Evolutionary conservation across 2,888 invertebrate genomes (phyloP), one percentile per base, ranked within the genome.

Genomic region (Drosophila quasianomalipes): DNA sequence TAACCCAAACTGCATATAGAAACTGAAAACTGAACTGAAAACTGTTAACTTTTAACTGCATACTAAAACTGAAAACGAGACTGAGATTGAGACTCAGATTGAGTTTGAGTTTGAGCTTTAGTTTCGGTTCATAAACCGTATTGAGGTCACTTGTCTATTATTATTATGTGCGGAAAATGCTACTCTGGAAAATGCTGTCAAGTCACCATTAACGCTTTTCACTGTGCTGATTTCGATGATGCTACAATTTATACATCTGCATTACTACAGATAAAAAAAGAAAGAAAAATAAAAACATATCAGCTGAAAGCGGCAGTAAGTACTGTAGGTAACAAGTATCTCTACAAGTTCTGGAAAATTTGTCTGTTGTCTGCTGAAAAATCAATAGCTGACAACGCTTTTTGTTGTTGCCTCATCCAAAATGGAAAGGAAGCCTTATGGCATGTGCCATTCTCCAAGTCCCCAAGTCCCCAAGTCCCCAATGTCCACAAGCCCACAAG

Each of bases 101-200:
- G 33, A 53, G 53, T 28, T 33, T 26, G 33, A 53, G 53, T 28
- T 31, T 31, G 30, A 30, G 44, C 49, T 41, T 77, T 31, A 58
- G 55, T 64, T 54, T 59, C 54, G 65, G 63, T 39, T 72, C 53
- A 68, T 65, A 51, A 54, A 49, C 49, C 58, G 78, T 58, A 82
- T 77, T 76, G 76, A 76, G 85, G 83, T 83, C 79, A 78, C 55
- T 63, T 73, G 61, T 60, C 70, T 72, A 71, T 70, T 58, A 64
- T 62, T 30, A 26, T 31, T 22, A 33, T 55, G 16, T 57, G 54
- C 41, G 57, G 49, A 71, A 64, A 70, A 65, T 61, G 59, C 28
- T 16, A 4, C 26, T 47, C 28, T 28, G 51, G 51, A 28, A 28
- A 39, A 57, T 30, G 37, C 26, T 35, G 26, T 28, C 72, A 70